Conservation (phyloP, 2,113 vertebrate genomes). For the Macaca mulatta region DNA sequence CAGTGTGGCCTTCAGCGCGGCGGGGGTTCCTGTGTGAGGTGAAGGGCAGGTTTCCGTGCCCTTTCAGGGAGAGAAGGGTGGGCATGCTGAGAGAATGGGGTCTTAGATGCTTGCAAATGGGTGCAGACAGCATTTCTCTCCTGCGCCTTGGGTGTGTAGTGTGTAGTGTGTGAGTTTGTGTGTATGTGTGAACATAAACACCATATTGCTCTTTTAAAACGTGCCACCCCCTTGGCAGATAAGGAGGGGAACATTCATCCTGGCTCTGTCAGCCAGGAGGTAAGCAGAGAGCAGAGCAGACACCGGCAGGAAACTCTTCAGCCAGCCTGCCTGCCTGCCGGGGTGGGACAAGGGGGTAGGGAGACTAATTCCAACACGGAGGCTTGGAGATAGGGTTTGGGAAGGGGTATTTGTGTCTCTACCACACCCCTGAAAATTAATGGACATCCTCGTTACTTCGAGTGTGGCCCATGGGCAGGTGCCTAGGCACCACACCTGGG, state of each 20-base stretch:
- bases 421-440: background rate
- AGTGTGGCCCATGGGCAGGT: background rate
- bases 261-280: background rate
- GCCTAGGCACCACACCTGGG: accelerated
- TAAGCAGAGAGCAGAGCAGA: background rate
- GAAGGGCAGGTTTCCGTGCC: background rate
- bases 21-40: no score
- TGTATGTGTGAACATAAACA: background rate
- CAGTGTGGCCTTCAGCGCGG: accelerated
- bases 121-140: background rate
- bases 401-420: background rate
- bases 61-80: background rate
- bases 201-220: background rate
- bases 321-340: background rate
- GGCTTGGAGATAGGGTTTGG: background rate
- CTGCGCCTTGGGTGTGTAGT: background rate
- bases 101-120: accelerated
- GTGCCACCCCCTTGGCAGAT: background rate
- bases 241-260: background rate
- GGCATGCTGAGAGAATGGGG: background rate
- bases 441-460: background rate
- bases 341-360: no score
- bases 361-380: background rate
- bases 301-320: background rate
- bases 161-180: background rate